A percentile compares a stretch with the other conserved stretches of the same genome.
Conservation (phyloP, 2,113 vertebrate species). For the Siniperca knerii region DNA sequence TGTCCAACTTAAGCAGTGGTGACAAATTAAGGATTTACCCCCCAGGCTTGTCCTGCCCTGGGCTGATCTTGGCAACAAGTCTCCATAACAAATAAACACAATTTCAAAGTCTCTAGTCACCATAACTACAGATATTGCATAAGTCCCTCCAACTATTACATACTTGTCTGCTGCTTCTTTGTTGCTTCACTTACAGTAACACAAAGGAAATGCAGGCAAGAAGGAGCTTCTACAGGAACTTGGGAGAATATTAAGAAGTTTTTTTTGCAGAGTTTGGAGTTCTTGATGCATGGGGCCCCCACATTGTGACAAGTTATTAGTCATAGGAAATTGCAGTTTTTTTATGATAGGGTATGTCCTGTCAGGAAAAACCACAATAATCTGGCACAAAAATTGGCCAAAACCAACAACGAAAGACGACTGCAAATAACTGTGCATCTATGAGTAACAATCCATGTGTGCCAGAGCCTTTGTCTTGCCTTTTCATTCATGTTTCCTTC, state of each 20-base stretch:
- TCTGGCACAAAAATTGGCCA: slow-evolving; percentile 16
- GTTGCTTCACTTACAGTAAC: not conserved
- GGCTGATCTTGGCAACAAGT: slow-evolving; percentile 12
- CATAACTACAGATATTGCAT: slow-evolving; percentile 23
- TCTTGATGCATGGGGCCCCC: not conserved
- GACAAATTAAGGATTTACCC: slow-evolving; percentile 19
- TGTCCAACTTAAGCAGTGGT: not conserved
- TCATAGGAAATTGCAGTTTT: slow-evolving; percentile 29
- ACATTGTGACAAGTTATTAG: slow-evolving; percentile 12
- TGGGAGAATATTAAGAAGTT: not conserved
- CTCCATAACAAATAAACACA: slow-evolving; percentile 38
- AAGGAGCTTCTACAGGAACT: not conserved
- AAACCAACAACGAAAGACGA: slow-evolving; percentile 11
- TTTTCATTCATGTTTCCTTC: slow-evolving; percentile 19
- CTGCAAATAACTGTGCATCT: not conserved
- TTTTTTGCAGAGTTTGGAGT: not conserved
- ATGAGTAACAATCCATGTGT: not conserved
- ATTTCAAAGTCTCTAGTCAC: slow-evolving; percentile 5
- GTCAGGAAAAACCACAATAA: slow-evolving; percentile 18
- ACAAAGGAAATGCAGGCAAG: not conserved
- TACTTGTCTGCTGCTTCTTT: not conserved
- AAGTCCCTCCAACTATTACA: not conserved
- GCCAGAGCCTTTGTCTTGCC: not conserved
- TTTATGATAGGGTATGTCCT: not conserved
- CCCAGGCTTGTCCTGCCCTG: not conserved